phyloP scores from a whole-genome alignment of 2,113 vertebrate species.

The Antigone vipio region DNA sequence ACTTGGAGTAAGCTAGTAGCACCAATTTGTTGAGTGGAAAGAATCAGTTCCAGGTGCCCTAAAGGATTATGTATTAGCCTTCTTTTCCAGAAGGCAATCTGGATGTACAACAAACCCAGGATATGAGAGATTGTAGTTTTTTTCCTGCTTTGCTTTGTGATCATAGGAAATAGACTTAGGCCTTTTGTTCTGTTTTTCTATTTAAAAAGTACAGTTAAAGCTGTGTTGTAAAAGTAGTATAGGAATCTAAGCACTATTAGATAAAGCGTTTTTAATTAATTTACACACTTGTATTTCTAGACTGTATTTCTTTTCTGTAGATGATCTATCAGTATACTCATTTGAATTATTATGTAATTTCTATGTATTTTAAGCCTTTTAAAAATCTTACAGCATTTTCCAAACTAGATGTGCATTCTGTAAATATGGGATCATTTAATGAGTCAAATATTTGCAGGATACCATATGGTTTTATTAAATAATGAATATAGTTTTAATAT shows the following conservation, averaged over 20 bases:
- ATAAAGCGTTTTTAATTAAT: not conserved
- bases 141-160: not conserved
- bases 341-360: not conserved
- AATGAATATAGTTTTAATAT: not conserved
- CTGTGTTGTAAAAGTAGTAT: not conserved
- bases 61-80: not conserved
- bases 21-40: not conserved
- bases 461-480: not conserved
- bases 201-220: not conserved
- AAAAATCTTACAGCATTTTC: not conserved
- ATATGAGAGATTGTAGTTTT: not conserved
- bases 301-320: not conserved
- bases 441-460: not conserved
- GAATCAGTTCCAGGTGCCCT: not conserved
- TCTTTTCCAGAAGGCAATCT: not conserved
- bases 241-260: not conserved
- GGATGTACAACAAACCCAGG: not conserved
- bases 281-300: not conserved
- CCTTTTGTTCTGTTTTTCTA: not conserved
- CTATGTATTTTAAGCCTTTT: not conserved
- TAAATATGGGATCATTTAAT: not conserved
- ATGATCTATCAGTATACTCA: not conserved
- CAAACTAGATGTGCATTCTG: not conserved
- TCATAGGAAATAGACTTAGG: fast-evolving
- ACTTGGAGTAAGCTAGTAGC: not conserved